Percentiles rank a stretch among this genome's conserved stretches.
Conservation (phyloP, 2,113 vertebrate species). For the Oreochromis spilurus region DNA sequence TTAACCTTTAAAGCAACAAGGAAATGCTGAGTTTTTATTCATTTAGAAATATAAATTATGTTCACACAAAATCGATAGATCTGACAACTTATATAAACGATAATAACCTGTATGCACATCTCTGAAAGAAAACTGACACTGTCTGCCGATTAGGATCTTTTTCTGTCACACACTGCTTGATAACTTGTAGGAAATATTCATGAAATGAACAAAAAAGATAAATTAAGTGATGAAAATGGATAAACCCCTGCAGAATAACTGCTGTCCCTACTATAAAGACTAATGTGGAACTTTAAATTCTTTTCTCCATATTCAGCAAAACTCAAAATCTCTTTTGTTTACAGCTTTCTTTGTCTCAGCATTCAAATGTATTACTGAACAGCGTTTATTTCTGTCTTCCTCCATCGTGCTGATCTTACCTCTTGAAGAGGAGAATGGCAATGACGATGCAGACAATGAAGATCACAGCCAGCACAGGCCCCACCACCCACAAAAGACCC, state of each 20-base stretch:
- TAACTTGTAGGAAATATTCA: not conserved
- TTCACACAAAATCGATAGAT: not conserved
- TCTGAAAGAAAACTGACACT: not conserved
- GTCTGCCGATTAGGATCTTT: not conserved
- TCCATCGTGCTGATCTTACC: slow-evolving; percentile 69
- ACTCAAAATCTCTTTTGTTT: not conserved
- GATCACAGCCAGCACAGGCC: slow-evolving; percentile 94
- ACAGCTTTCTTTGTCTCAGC: not conserved
- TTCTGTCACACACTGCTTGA: not conserved
- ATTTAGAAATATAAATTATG: not conserved
- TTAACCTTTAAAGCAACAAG: not conserved
- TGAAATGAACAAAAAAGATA: not conserved
- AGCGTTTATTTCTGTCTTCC: not conserved
- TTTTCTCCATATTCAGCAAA: not conserved
- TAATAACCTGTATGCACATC: not conserved
- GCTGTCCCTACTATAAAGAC: not conserved
- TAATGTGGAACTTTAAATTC: not conserved
- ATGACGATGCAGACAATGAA: slow-evolving; percentile 99
- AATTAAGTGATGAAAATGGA: not conserved
- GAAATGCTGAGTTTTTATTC: not conserved
- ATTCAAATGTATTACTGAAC: not conserved
- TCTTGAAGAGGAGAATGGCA: slow-evolving; percentile 98
- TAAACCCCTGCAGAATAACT: not conserved
- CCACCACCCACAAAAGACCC: slow-evolving; percentile 97
- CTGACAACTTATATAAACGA: not conserved